Conservation (phyloP, 2,797 vertebrate genomes). For the Acestrorhynchus altus region DNA sequence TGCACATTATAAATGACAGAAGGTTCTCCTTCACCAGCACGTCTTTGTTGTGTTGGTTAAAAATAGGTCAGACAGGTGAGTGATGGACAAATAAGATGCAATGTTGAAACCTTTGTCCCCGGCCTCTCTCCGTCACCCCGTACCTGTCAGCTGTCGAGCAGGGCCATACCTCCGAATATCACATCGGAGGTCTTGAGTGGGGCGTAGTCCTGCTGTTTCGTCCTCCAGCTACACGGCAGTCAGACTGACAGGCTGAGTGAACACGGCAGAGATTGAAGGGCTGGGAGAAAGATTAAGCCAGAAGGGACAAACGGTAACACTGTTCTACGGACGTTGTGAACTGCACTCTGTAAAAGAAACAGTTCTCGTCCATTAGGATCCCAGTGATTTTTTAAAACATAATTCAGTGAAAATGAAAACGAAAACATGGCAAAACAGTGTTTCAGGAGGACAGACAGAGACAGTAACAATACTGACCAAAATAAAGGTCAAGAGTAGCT, state of each 20-base stretch:
- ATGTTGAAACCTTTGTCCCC: background rate
- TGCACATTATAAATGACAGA: too few species aligned
- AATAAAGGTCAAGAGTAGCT: too few species aligned
- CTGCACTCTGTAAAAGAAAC: background rate
- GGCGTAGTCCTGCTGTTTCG: background rate
- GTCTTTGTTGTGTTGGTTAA: background rate
- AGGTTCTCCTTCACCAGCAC: background rate
- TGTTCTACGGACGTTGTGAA: background rate
- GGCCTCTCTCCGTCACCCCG: background rate
- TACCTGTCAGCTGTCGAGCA: background rate
- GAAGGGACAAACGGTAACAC: constrained; percentile 6
- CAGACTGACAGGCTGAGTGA: constrained; percentile 9
- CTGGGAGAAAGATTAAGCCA: constrained; percentile 23
- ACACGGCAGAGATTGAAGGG: background rate
- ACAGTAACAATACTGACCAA: too few species aligned
- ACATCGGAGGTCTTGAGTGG: constrained; percentile 3
- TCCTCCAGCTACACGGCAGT: constrained; percentile 7
- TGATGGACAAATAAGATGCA: background rate
- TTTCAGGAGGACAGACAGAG: too few species aligned
- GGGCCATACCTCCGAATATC: constrained; percentile 10
- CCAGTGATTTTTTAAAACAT: too few species aligned
- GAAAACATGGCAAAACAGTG: too few species aligned
- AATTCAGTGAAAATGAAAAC: too few species aligned
- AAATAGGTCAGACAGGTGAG: background rate
- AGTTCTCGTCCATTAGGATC: too few species aligned